Evolutionary conservation across 2,797 vertebrate genomes (phyloP), one percentile per base, ranked within the genome.

Genomic region (Ctenopoma kingsleyae): DNA sequence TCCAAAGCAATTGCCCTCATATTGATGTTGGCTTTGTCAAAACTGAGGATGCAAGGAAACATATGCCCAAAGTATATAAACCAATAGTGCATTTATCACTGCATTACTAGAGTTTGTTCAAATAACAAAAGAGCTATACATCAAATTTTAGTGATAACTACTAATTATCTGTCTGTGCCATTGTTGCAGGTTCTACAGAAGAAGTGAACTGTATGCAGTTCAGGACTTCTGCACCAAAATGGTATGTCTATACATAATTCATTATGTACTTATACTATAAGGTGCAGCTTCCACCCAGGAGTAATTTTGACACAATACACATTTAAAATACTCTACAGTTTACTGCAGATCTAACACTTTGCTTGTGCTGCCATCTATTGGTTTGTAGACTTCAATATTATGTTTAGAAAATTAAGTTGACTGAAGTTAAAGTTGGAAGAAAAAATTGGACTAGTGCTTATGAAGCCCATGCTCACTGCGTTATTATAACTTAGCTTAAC

Each of bases 331-430:
- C 2, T 58, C 27, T 40, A 4, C 1, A 1, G 15, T 4, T 32
- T 5, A 16, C 8, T 30, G 9, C 4, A 16, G 23, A 60, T 7
- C 10, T 10, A 41, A 7, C 3, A 1, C 23, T 67, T 23, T 2
- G 2, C 50, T 40, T 64, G 55, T 90, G 70, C 89, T 90, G 87
- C 85, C 88, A 74, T 56, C 90, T 89, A 61, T 23, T 85, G 89
- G 80, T 30, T 38, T 6, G 5, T 4, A 30, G 10, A 2, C 8
- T 7, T 48, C 20, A 43, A 10, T 27, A 8, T 16, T 22, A 38
- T 3, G 12, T 23, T 48, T 20, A 12, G 9, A 38, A 36, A 66
- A 17, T 8, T 51, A 13, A 54, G 27, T 50, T 32, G 15, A 15
- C 22, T 49, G 0, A 4, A 41, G 4, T 64, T 57, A 12, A 54